These are phyloP conservation scores for Orientallactaga bullata DNA, from an alignment of 2,113 vertebrate species.

Conservation along the genomic window DNA sequence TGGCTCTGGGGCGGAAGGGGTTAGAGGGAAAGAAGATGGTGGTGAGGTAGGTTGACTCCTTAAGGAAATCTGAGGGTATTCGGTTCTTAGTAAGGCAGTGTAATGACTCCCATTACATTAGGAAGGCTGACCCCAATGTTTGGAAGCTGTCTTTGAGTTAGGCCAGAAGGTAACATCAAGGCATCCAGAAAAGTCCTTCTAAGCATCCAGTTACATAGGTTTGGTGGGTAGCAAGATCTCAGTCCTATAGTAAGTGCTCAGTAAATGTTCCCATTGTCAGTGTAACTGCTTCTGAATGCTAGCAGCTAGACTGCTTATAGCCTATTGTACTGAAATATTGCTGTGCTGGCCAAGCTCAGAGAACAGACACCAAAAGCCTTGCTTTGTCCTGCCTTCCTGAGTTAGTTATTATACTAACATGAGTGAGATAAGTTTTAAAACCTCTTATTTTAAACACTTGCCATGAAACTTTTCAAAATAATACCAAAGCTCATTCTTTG, in stretches of 20 bases:
- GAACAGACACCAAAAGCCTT: too few species aligned
- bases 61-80: background rate
- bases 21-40: background rate
- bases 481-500: background rate
- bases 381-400: background rate
- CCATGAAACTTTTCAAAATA: conserved; percentile 25
- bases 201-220: background rate
- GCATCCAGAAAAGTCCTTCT: background rate
- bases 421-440: background rate
- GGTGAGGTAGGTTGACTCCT: background rate
- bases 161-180: background rate
- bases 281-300: background rate
- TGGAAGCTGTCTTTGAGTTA: background rate
- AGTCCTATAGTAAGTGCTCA: background rate
- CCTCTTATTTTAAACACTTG: background rate
- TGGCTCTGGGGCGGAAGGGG: background rate
- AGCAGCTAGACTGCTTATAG: background rate
- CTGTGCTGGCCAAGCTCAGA: background rate
- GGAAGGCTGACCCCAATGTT: background rate
- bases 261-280: background rate
- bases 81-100: background rate
- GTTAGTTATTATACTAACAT: background rate
- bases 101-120: too few species aligned
- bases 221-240: background rate
- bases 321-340: background rate